Evolutionary conservation across 2,797 vertebrate genomes (phyloP), one percentile per base, ranked within the genome.

Genomic region (Cossypha niveicapilla): DNA sequence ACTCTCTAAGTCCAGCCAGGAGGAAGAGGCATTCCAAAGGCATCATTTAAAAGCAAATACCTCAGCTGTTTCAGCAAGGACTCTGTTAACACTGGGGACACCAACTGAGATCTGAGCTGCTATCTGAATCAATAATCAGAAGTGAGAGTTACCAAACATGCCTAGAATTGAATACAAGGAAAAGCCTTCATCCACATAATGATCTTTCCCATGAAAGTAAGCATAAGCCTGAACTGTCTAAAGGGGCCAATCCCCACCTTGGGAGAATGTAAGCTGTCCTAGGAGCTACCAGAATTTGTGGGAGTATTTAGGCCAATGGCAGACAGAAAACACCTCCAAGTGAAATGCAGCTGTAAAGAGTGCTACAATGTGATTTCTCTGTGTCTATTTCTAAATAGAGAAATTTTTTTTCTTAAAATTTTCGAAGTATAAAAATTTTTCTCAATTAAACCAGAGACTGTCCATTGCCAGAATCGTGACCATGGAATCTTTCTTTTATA

Each of bases 1-100:
- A 60, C 30, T 88, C 54, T 34, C 2, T 22, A 60, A 62, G 8
- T 71, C 57, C 50, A 81, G 28, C 21, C 53, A 86, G 53, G 10
- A 84, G 28, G n/a, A 71, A 67, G 14, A 90, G 8, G 11, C 73
- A 57, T 71, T 88, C 70, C 61, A 83, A 88, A 77, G 21, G 28
- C 53, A 83, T 74, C 14, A 65, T 11, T 62, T 57, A 80, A 86
- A 93, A 61, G 28, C 21, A 71, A 70, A 6, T 74, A 63, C 18
- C 76, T 80, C 65, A 83, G 34, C n/a, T 48, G 25, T 51, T 88
- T 77, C 39, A 80, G 68, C 53, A 86, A 86, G 41, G 61, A 45
- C 18, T 75, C 50, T 51, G 5, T 66, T 51, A 79, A 66, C 27
- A 67, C 1, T 22, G 18, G 39, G 83, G 41, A 85, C 30, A 71